These are phyloP conservation scores for Macaca mulatta DNA, from an alignment of 2,113 vertebrate genomes.

Conservation along the genomic window DNA sequence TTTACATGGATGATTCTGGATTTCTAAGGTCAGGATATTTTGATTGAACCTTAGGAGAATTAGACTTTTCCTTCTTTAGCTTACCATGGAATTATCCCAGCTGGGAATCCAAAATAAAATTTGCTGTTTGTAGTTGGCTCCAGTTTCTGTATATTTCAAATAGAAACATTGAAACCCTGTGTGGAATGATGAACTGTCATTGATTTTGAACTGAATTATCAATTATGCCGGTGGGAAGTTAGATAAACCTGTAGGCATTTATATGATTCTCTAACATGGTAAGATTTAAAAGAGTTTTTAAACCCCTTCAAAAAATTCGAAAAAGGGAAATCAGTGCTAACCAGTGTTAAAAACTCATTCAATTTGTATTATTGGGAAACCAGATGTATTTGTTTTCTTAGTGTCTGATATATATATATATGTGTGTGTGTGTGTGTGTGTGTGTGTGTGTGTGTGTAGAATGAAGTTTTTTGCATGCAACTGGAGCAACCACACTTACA, in stretches of 20 bases:
- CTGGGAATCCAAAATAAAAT: slow-evolving; percentile 61
- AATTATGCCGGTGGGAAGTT: slow-evolving; percentile 17
- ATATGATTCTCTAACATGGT: slow-evolving; percentile 5
- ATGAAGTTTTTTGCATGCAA: too few relatives aligned
- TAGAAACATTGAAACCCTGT: not conserved
- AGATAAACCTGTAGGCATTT: slow-evolving; percentile 35
- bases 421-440: too few relatives aligned
- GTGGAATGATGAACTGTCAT: slow-evolving; percentile 4
- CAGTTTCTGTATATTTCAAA: slow-evolving; percentile 22
- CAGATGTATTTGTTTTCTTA: not conserved
- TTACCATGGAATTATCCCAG: slow-evolving; percentile 29
- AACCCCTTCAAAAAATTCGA: not conserved
- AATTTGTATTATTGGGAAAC: not conserved
- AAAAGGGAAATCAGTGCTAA: slow-evolving; percentile 45
- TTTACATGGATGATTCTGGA: not conserved
- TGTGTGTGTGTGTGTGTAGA: too few relatives aligned
- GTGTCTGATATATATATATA: not conserved
- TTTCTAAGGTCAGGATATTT: not conserved
- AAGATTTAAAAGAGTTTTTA: slow-evolving; percentile 43
- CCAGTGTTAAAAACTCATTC: slow-evolving; percentile 49
- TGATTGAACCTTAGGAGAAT: not conserved
- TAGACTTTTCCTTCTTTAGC: slow-evolving; percentile 2
- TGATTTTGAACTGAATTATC: slow-evolving; percentile 70
- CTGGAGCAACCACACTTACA: too few relatives aligned
- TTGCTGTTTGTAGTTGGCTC: slow-evolving; percentile 62